Base-by-base conservation (phyloP, 2,797 vertebrate species). In the Argyrosomus regius region DNA sequence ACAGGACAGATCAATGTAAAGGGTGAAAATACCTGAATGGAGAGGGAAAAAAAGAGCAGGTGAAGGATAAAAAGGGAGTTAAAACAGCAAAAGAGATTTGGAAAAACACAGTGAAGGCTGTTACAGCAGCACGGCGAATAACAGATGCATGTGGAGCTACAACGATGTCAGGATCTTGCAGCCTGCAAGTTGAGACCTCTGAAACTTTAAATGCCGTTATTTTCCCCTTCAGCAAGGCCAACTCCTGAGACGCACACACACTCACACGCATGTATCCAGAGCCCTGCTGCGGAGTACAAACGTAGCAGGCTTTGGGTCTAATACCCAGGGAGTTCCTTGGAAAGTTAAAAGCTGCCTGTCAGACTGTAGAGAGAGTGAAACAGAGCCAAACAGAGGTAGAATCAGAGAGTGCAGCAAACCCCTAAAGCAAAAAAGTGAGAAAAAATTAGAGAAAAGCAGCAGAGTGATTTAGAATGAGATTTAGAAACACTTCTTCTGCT, bases 261-360 rank as follows among this genome's bases (percentile, higher is more conserved):
- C 64, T 58, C 50, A 43, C 56, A 75, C 43, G 20, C 41, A 66
- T 78, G 67, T 50, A 82, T 61, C 71, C 22, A 26, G 80, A 83
- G 61, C 57, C 68, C 67, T 81, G 78, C 81, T 84, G 79, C 64
- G 64, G 66, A 84, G 84, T 65, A 54, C 66, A 82, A 75, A 69
- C 71, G 69, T 72, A 18, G 52, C 60, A 65, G 80, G 66, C 78
- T 86, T 77, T 84, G 49, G 82, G 66, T 87, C 60, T 81, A 80
- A 85, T 85, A 68, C 83, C 75, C 22, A 77, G 79, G 81, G 86
- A 90, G 83, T 75, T 80, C 62, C 76, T 86, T 14, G 49, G 61
- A 13, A 78, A 90, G 81, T 86, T 82, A 74, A 86, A 88, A 83
- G 56, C 83, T 80, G 77, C 68, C 86, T 69, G 71, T 87, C 81